Percentiles rank a stretch among this genome's conserved stretches.
phyloP scores from a whole-genome alignment of 2,888 invertebrate genomes.

The Taphrorychus bicolor region DNA sequence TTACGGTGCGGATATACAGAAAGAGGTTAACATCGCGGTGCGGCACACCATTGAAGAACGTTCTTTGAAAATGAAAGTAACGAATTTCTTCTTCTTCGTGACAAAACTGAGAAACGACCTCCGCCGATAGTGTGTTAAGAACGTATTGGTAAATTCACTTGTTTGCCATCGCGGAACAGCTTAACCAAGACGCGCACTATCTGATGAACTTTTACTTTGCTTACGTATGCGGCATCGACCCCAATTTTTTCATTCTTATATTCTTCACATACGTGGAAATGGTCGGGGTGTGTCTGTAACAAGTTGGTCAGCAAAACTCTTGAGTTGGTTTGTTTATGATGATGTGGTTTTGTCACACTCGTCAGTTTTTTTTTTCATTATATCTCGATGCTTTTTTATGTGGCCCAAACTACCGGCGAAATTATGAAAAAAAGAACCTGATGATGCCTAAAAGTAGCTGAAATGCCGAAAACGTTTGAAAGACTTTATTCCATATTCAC shows the following conservation, averaged over 20 bases:
- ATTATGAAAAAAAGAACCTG: too few relatives aligned
- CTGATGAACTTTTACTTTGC: constrained; percentile 2
- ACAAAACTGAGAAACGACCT: constrained; percentile 31
- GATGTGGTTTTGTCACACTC: too few relatives aligned
- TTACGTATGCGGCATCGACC: constrained; percentile 2
- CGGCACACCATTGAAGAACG: constrained; percentile 8
- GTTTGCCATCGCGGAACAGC: constrained; percentile 3
- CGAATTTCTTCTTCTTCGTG: constrained; percentile 37
- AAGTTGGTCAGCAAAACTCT: too few relatives aligned
- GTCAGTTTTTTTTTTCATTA: too few relatives aligned
- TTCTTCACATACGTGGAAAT: not conserved
- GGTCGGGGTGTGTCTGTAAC: not conserved
- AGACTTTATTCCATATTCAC: too few relatives aligned
- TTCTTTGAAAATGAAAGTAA: constrained; percentile 39
- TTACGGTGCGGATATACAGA: constrained; percentile 4
- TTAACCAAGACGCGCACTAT: not conserved
- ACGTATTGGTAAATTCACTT: constrained; percentile 20
- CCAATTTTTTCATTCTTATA: not conserved
- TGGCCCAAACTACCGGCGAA: too few relatives aligned
- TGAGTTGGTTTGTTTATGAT: too few relatives aligned
- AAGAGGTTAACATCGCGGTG: constrained; percentile 37
- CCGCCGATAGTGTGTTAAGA: constrained; percentile 8
- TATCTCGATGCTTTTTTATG: too few relatives aligned
- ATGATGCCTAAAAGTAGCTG: too few relatives aligned
- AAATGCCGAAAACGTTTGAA: too few relatives aligned